A percentile compares a stretch with the other conserved stretches of the same genome.
These are phyloP conservation scores for Cryptocheilus praepositus DNA, from an alignment of 2,888 invertebrate species.

Conservation along the genomic window DNA sequence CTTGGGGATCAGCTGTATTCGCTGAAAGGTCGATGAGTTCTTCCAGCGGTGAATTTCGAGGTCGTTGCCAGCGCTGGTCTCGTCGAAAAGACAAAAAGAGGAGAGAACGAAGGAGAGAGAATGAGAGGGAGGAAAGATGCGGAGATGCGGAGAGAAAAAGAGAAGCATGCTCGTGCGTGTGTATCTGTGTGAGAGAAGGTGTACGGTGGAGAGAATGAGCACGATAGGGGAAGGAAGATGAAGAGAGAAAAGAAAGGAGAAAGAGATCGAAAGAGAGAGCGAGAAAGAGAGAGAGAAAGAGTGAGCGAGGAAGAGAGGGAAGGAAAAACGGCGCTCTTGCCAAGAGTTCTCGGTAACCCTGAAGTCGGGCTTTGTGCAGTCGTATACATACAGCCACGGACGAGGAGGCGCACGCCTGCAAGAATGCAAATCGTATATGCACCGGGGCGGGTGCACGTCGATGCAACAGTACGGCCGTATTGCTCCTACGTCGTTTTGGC, in stretches of 20 bases:
- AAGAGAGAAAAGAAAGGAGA: constrained; percentile 3
- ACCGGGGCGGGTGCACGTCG: constrained; percentile 24
- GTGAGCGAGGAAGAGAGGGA: constrained; percentile 2
- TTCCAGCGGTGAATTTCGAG: constrained; percentile 48
- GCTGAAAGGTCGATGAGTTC: constrained; percentile 54
- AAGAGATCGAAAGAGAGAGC: not conserved
- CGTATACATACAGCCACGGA: constrained; percentile 42
- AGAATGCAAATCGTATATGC: constrained; percentile 57
- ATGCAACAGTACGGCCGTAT: not conserved
- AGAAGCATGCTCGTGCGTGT: not conserved
- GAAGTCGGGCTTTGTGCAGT: constrained; percentile 17
- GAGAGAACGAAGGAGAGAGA: constrained; percentile 2
- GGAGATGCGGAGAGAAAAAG: constrained; percentile 12
- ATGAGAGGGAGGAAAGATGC: not conserved
- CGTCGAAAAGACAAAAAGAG: constrained; percentile 38
- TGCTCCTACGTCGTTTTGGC: too few relatives aligned
- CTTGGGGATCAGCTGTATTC: constrained; percentile 37
- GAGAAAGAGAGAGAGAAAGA: not conserved
- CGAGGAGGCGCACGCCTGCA: constrained; percentile 49
- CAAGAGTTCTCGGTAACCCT: constrained; percentile 20
- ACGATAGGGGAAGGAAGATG: not conserved
- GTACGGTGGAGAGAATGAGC: not conserved
- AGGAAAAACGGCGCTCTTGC: constrained; percentile 8
- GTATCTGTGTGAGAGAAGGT: not conserved
- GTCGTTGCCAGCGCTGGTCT: constrained; percentile 46